Conservation (phyloP, 2,797 vertebrate genomes). For the Melanogrammus aeglefinus region DNA sequence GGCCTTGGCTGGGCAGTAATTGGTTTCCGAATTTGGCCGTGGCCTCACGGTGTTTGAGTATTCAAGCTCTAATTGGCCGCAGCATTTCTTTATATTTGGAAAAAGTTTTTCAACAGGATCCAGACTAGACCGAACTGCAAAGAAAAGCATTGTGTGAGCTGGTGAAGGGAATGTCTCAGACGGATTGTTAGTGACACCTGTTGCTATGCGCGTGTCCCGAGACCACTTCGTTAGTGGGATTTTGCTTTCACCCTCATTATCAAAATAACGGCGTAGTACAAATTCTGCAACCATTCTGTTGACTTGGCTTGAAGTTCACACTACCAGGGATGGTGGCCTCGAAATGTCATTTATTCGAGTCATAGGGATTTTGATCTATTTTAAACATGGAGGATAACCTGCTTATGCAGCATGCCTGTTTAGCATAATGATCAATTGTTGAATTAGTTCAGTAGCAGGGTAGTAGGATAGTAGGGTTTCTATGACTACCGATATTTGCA, state of each 20-base stretch:
- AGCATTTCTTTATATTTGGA: not conserved
- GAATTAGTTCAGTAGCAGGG: not conserved
- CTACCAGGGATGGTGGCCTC: not conserved
- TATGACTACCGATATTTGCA: not conserved
- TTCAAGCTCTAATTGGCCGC: not conserved
- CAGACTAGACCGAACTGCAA: not conserved
- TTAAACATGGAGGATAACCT: not conserved
- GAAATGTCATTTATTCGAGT: not conserved
- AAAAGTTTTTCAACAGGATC: not conserved
- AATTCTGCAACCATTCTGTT: not conserved
- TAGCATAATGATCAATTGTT: not conserved
- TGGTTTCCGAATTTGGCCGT: not conserved
- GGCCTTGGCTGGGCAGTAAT: not conserved
- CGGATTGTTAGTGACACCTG: not conserved
- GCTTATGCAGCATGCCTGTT: not conserved
- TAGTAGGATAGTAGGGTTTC: not conserved
- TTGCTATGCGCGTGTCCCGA: not conserved
- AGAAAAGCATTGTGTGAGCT: not conserved
- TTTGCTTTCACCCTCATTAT: not conserved
- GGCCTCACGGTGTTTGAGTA: not conserved
- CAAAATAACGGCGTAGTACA: not conserved
- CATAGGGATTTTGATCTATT: not conserved
- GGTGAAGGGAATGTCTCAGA: not conserved
- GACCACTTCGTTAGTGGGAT: not conserved
- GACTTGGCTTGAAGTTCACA: not conserved